Evolutionary conservation across 1,140 invertebrate genomes (phyloP).

Genomic region (Hesperophylax magnus): DNA sequence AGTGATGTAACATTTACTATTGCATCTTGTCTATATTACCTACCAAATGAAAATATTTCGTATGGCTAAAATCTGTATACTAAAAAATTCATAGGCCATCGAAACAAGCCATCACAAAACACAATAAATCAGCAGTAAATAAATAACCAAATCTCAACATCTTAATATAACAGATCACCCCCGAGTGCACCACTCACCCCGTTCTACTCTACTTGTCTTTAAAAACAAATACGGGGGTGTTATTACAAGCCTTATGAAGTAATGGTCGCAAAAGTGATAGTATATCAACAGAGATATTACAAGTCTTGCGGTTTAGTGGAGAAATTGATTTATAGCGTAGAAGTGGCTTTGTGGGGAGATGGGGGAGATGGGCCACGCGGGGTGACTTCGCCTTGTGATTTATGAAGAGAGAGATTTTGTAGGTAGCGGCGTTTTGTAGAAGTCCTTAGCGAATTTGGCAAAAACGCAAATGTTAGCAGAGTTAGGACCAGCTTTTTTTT

Average conservation of each 20-base stretch:
- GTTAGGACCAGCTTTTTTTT: too few relatives aligned
- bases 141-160: slow-evolving; percentile 5
- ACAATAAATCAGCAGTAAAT: slow-evolving; percentile 2
- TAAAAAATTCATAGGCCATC: background rate
- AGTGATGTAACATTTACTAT: too few relatives aligned
- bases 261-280: slow-evolving; percentile 56
- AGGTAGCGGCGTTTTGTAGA: slow-evolving; percentile 34
- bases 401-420: slow-evolving; percentile 55
- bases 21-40: too few relatives aligned
- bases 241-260: slow-evolving; percentile 56
- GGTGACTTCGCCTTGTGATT: slow-evolving; percentile 52
- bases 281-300: slow-evolving; percentile 55
- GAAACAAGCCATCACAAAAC: background rate
- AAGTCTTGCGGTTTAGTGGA: slow-evolving; percentile 44
- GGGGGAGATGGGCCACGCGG: slow-evolving; percentile 7
- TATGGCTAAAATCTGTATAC: too few relatives aligned
- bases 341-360: slow-evolving; percentile 14
- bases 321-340: slow-evolving; percentile 56
- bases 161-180: slow-evolving; percentile 18
- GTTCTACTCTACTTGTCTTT: slow-evolving; percentile 52
- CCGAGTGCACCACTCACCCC: slow-evolving; percentile 19
- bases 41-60: too few relatives aligned
- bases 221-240: slow-evolving; percentile 55
- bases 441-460: slow-evolving; percentile 35
- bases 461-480: slow-evolving; percentile 14